Evolutionary conservation across 2,113 vertebrate species (phyloP).

Genomic region (Empidonax alnorum): DNA sequence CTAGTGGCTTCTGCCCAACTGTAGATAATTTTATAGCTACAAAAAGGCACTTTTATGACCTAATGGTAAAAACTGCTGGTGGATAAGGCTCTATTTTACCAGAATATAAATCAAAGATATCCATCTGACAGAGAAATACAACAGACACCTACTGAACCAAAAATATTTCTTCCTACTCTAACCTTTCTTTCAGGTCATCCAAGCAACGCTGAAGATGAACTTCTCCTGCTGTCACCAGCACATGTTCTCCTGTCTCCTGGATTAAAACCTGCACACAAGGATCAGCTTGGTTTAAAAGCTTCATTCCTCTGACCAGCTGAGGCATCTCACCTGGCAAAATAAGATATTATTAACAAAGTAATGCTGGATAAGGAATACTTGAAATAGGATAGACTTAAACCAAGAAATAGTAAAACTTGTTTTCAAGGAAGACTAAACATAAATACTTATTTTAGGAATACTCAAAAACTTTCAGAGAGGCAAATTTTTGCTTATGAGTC

Average conservation of each 20-base stretch:
- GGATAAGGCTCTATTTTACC: background rate
- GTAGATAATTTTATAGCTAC: conserved; percentile 8
- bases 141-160: background rate
- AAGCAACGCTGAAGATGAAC: conserved; percentile 97
- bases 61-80: background rate
- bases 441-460: background rate
- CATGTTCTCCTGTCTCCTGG: conserved; percentile 96
- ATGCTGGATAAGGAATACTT: background rate
- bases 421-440: background rate
- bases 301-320: conserved; percentile 93
- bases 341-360: conserved; percentile 9
- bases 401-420: background rate
- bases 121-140: conserved; percentile 1
- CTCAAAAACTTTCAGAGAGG: background rate
- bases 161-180: conserved; percentile 20
- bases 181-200: conserved; percentile 94
- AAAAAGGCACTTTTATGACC: conserved; percentile 27
- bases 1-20: background rate
- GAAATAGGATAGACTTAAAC: background rate
- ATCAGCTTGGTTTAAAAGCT: conserved; percentile 95
- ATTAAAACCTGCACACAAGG: conserved; percentile 94
- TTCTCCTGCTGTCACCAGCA: conserved; percentile 94
- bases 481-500: background rate
- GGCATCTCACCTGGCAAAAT: conserved; percentile 89
- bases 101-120: conserved; percentile 36